A percentile compares a stretch with the other conserved stretches of the same genome.
Conservation (phyloP, 2,888 invertebrate species). For the Pachydiplax longipennis region DNA sequence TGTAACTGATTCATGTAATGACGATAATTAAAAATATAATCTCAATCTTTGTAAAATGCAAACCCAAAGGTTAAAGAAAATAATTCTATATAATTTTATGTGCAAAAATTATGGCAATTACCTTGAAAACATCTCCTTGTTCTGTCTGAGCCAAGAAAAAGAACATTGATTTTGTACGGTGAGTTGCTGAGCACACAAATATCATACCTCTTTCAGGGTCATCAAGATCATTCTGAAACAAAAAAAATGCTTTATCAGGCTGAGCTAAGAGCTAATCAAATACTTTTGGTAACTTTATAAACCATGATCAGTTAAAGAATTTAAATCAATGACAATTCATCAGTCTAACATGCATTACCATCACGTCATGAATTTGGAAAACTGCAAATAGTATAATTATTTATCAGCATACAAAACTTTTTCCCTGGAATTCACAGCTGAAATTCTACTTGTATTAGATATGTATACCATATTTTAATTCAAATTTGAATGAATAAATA, state of each 20-base stretch:
- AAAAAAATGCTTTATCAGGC: constrained; percentile 36
- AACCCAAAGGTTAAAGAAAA: no score
- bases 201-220: constrained; percentile 99
- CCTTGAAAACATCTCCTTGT: constrained; percentile 96
- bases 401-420: no score
- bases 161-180: constrained; percentile 99
- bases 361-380: background rate
- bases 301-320: constrained; percentile 22
- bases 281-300: background rate
- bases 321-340: background rate
- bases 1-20: no score
- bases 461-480: no score
- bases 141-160: constrained; percentile 99
- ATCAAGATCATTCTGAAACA: constrained; percentile 86
- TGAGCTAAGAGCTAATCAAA: background rate
- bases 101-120: background rate
- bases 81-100: no score
- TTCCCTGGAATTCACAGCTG: no score
- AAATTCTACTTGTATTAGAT: no score
- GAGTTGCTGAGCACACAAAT: constrained; percentile 98
- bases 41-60: no score
- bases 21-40: no score
- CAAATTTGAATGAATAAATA: no score
- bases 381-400: background rate
- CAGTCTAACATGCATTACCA: constrained; percentile 24